Conservation (phyloP, 2,113 vertebrate species). For the Hiodon tergisus region DNA sequence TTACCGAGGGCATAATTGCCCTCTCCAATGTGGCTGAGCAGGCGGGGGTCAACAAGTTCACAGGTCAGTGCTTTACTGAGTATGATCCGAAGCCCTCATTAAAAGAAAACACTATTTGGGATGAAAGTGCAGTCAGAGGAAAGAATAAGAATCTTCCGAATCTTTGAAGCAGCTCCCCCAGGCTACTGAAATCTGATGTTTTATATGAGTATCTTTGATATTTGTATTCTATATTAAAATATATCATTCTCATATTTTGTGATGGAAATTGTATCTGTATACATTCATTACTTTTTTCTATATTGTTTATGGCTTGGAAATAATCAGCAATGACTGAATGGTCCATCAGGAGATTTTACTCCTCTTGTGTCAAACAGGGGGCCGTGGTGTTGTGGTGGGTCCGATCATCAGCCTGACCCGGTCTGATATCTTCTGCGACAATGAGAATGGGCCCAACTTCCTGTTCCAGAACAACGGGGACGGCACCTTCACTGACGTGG, state of each 20-base stretch:
- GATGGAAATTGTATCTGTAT: too few species aligned
- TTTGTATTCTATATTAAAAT: too few species aligned
- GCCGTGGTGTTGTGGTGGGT: slow-evolving; percentile 88
- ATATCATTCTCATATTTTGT: too few species aligned
- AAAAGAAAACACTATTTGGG: too few species aligned
- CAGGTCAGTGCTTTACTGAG: slow-evolving; percentile 61
- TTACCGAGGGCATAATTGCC: slow-evolving; percentile 77
- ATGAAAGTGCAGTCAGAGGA: too few species aligned
- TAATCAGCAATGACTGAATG: background rate
- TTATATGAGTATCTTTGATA: too few species aligned
- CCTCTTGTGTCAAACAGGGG: slow-evolving; percentile 63
- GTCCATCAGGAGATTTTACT: background rate
- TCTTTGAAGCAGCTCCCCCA: too few species aligned
- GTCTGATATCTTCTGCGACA: slow-evolving; percentile 94
- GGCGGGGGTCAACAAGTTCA: slow-evolving; percentile 90
- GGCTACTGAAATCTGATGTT: too few species aligned
- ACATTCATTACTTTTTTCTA: too few species aligned
- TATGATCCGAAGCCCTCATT: too few species aligned
- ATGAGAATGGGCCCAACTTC: slow-evolving; percentile 95
- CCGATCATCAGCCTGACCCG: slow-evolving; percentile 83
- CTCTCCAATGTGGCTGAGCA: slow-evolving; percentile 84
- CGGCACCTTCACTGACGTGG: slow-evolving; percentile 84
- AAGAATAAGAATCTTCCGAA: too few species aligned
- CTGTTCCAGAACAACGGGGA: slow-evolving; percentile 91
- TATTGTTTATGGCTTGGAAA: background rate